These are phyloP conservation scores for Corapipo altera DNA, from an alignment of 2,113 vertebrate genomes.

Conservation along the genomic window DNA sequence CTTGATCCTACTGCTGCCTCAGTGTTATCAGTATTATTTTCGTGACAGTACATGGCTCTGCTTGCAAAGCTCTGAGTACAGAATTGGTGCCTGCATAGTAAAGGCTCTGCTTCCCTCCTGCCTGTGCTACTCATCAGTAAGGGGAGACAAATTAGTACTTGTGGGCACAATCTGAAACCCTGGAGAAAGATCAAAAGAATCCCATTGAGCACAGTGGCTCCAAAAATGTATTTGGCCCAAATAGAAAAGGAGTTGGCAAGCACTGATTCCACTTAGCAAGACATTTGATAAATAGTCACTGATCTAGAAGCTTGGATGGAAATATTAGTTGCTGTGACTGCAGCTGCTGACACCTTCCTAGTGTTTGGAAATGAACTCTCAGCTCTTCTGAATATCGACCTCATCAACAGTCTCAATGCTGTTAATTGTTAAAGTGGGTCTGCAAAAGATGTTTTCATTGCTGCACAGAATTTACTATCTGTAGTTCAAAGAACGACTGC, in stretches of 20 bases:
- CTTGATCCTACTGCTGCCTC: background rate
- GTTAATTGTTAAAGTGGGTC: background rate
- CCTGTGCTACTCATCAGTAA: background rate
- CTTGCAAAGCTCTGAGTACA: rapidly evolving
- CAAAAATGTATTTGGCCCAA: background rate
- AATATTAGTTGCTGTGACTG: background rate
- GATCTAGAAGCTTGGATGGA: background rate
- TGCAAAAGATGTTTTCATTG: background rate
- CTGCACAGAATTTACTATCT: background rate
- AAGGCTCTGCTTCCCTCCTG: background rate
- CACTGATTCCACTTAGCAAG: background rate
- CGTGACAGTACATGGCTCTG: background rate
- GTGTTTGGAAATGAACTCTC: background rate
- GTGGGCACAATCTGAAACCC: background rate
- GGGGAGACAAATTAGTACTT: background rate
- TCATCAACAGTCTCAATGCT: background rate
- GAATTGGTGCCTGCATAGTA: background rate
- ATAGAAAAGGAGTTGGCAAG: background rate
- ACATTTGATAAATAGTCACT: background rate
- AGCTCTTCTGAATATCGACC: background rate
- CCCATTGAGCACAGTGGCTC: background rate
- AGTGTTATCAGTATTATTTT: background rate
- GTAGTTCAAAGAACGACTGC: background rate
- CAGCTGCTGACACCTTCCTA: background rate
- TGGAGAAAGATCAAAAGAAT: background rate